Percentiles rank a stretch among this genome's conserved stretches.
phyloP scores from a whole-genome alignment of 2,888 invertebrate species.

The Bruchidius siliquastri region DNA sequence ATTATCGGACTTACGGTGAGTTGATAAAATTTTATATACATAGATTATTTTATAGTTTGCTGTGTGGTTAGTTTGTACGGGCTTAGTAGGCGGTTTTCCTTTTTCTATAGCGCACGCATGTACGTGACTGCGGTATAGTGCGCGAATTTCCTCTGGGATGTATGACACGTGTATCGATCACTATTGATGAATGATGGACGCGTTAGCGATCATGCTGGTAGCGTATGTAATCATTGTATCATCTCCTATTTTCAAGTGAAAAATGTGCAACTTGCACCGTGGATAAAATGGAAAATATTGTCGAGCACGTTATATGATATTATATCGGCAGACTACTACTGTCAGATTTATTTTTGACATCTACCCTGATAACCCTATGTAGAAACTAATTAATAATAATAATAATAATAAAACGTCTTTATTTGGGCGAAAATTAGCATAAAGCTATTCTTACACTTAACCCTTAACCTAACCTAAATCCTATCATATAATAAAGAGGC shows the following conservation, averaged over 20 bases:
- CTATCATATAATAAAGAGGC: too few relatives aligned
- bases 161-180: background rate
- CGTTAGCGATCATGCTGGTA: background rate
- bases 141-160: background rate
- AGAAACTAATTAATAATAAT: too few relatives aligned
- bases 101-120: constrained; percentile 4
- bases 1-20: constrained; percentile 46
- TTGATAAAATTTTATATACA: constrained; percentile 44
- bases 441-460: too few relatives aligned
- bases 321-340: too few relatives aligned
- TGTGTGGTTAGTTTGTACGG: constrained; percentile 11
- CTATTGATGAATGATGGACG: background rate
- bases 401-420: too few relatives aligned
- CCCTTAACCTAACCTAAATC: too few relatives aligned
- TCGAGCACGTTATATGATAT: too few relatives aligned
- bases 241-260: background rate
- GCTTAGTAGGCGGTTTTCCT: constrained; percentile 7
- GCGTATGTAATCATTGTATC: background rate
- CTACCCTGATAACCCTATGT: too few relatives aligned
- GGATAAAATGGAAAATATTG: too few relatives aligned
- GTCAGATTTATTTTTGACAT: too few relatives aligned
- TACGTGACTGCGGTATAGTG: background rate
- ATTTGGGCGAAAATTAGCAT: too few relatives aligned
- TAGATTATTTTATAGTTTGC: constrained; percentile 41
- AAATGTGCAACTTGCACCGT: too few relatives aligned